Evolutionary conservation across 2,888 invertebrate genomes (phyloP), one percentile per base, ranked within the genome.

Genomic region (Agriotes lineatus): DNA sequence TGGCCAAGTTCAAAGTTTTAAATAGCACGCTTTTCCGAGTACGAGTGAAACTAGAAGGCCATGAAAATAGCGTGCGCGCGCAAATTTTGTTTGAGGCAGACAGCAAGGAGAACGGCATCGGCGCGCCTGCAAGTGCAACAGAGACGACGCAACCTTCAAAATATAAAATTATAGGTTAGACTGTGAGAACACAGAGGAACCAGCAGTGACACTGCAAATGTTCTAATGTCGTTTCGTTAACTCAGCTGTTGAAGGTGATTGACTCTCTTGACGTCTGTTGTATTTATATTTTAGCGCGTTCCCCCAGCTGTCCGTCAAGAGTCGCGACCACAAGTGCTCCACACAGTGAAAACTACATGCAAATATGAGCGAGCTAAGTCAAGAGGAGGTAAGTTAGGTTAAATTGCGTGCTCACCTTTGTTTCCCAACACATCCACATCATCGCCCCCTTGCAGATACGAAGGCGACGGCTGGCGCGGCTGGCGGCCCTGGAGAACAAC

Each of bases 321-420:
- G 62, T 67, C 65, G 18, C 16, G 60, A 45, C 61, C 58, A 54
- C 44, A 57, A 42, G 42, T 57, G 54, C 65, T 5, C 1, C 18
- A 7, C 10, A 4, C 10, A 18, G n/a, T n/a, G 22, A 7, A 59
- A 67, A 71, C 65, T 71, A 67, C 64, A 72, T 74, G 70, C 72
- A 73, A 82, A 78, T 70, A 94, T 94, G 93, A 93, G 93, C 86
- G 95, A 95, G 88, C 87, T 95, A 78, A 93, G 91, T 82, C 94
- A 93, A 84, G 95, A 95, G 86, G 95, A 95, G 92, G 95, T 93
- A 86, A 90, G 90, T 87, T 16, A 74, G 64, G 64, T 64, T 64
- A 64, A 44, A 60, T 25, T 25, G 25, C 25, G 3, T 25, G 35
- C 9, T 56, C 14, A 33, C 39, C 30, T 44, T 52, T 52, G 52